These are phyloP conservation scores for Shinisaurus crocodilurus DNA, from an alignment of 2,113 vertebrate species.

Conservation along the genomic window DNA sequence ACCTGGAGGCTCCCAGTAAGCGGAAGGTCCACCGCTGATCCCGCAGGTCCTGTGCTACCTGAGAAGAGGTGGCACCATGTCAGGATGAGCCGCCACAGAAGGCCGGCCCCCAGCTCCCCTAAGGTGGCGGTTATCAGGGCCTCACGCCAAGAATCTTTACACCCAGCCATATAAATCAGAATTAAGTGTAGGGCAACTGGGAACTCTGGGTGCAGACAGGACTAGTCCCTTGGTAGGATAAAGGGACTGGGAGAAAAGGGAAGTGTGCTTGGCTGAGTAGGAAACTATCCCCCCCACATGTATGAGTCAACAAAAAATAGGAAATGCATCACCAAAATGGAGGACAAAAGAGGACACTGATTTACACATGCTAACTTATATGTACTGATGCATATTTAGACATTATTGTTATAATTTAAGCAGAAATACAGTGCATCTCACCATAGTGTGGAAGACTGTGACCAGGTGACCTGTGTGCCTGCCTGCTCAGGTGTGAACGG, in stretches of 20 bases:
- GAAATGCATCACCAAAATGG: not conserved
- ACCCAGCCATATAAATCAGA: not conserved
- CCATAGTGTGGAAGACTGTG: too few species aligned
- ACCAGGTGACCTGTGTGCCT: too few species aligned
- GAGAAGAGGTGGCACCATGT: not conserved
- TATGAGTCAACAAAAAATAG: too few species aligned
- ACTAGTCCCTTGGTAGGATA: not conserved
- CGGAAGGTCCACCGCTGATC: slow-evolving; percentile 82
- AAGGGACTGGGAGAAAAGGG: not conserved
- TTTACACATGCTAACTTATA: too few species aligned
- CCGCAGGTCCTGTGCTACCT: slow-evolving; percentile 80
- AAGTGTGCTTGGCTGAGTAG: too few species aligned
- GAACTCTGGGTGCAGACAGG: too few species aligned
- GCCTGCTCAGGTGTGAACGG: too few species aligned
- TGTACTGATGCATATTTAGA: too few species aligned
- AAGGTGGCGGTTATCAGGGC: not conserved
- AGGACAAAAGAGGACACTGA: too few species aligned
- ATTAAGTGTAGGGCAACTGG: not conserved
- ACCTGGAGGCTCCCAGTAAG: slow-evolving; percentile 84
- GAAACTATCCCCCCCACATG: not conserved
- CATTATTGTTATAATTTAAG: too few species aligned
- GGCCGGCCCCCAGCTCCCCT: not conserved
- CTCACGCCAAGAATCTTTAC: not conserved
- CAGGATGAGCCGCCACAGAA: too few species aligned
- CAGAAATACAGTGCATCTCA: too few species aligned